A percentile compares a stretch with the other conserved stretches of the same genome.
phyloP scores from a whole-genome alignment of 1,140 invertebrate species.

The Papilio glaucus region DNA sequence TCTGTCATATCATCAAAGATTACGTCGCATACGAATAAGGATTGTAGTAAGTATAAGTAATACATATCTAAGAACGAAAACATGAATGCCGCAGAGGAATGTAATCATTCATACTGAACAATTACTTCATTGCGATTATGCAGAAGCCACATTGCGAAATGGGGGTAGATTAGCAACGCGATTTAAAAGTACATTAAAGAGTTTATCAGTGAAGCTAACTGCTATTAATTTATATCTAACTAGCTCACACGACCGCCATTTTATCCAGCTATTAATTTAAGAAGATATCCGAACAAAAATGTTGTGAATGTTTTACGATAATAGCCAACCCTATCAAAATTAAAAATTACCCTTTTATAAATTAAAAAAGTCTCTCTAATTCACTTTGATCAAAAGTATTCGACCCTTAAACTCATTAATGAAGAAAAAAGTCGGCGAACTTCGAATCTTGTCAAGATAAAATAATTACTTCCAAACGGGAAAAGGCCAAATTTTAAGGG shows the following conservation, averaged over 20 bases:
- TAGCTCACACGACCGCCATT: neutral
- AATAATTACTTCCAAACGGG: conserved; percentile 16
- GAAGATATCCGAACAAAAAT: neutral
- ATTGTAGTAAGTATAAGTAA: neutral
- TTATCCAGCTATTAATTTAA: neutral
- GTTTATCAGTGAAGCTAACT: neutral
- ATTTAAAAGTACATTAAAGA: conserved; percentile 22
- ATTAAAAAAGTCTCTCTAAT: conserved; percentile 17
- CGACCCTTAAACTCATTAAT: conserved; percentile 25
- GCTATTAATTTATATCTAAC: conserved; percentile 4
- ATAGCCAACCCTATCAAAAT: neutral
- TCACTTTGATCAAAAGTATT: conserved; percentile 32
- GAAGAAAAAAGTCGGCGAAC: conserved; percentile 13
- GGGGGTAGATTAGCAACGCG: neutral
- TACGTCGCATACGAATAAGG: no score
- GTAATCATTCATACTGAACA: conserved; percentile 16
- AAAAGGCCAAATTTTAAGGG: conserved; percentile 23
- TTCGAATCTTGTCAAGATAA: conserved; percentile 18
- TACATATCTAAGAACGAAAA: no score
- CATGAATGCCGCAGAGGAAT: neutral
- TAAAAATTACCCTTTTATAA: conserved; percentile 18
- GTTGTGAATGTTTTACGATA: no score
- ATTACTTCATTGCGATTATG: conserved; percentile 10
- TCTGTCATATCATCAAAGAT: no score
- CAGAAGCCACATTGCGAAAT: neutral